Conservation (phyloP, 2,888 invertebrate genomes). For the Heliothis peltigera region DNA sequence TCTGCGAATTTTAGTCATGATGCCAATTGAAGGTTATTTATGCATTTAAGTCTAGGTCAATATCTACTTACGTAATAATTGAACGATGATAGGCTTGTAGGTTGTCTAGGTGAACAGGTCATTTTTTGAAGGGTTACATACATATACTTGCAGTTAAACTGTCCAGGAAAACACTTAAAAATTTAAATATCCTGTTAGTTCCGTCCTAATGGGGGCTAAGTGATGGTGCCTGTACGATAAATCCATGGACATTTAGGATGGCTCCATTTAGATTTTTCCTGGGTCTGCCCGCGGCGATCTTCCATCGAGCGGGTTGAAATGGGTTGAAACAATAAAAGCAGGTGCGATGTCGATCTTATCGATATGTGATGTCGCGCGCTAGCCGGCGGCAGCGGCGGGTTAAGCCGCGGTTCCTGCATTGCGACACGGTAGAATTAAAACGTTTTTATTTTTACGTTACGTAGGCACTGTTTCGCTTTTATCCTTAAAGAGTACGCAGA, state of each 20-base stretch:
- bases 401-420: constrained; percentile 72
- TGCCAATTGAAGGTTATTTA: not conserved
- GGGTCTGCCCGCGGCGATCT: constrained; percentile 65
- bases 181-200: constrained; percentile 21
- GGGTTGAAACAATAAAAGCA: constrained; percentile 81
- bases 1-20: constrained; percentile 26
- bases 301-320: constrained; percentile 67
- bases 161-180: constrained; percentile 28
- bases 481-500: constrained; percentile 24
- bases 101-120: too few species aligned
- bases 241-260: constrained; percentile 64
- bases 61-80: too few species aligned
- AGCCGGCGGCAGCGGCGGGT: constrained; percentile 74
- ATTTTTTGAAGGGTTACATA: not conserved
- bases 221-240: constrained; percentile 54
- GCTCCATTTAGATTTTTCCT: constrained; percentile 78
- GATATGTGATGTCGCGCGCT: constrained; percentile 81
- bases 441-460: constrained; percentile 56
- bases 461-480: constrained; percentile 48
- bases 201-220: constrained; percentile 54
- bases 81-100: too few species aligned
- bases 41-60: not conserved
- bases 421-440: constrained; percentile 62
- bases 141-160: not conserved
- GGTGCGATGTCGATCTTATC: constrained; percentile 77